phyloP scores from a whole-genome alignment of 2,113 vertebrate genomes.

The Azemiops feae region DNA sequence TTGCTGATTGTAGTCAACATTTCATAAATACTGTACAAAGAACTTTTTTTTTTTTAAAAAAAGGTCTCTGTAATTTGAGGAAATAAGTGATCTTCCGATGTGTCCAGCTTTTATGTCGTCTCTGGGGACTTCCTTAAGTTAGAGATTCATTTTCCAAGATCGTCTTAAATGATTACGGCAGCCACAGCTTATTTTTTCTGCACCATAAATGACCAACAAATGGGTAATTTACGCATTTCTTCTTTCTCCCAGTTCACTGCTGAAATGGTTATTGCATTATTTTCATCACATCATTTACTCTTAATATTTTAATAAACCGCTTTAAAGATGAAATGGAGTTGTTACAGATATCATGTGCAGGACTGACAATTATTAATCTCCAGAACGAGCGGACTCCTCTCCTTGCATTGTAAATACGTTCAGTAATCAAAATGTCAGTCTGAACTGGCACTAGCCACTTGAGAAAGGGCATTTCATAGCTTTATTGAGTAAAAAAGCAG shows the following conservation, averaged over 20 bases:
- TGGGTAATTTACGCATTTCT: conserved; percentile 17
- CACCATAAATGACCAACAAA: conserved; percentile 33
- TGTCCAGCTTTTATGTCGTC: conserved; percentile 29
- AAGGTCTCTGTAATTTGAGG: neutral
- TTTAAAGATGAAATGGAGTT: conserved; percentile 66
- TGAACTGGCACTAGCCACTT: neutral
- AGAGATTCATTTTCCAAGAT: conserved; percentile 42
- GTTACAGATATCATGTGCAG: conserved; percentile 60
- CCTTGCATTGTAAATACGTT: conserved; percentile 44
- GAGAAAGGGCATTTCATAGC: neutral
- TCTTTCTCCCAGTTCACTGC: conserved; percentile 25
- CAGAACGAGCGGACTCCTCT: conserved; percentile 50
- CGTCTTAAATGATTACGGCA: conserved; percentile 32
- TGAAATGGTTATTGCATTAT: conserved; percentile 63
- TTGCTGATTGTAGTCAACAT: neutral
- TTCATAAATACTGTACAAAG: neutral
- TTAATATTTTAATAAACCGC: conserved; percentile 68
- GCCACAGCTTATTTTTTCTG: conserved; percentile 28
- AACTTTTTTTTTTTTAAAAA: neutral
- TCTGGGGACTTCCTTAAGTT: conserved; percentile 37
- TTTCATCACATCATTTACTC: conserved; percentile 63
- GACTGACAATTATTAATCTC: conserved; percentile 61
- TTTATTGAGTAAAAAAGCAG: neutral
- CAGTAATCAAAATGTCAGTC: neutral
- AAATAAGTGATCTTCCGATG: conserved; percentile 8